Conservation (phyloP, 2,888 invertebrate species). For the Eupithecia subumbrata region DNA sequence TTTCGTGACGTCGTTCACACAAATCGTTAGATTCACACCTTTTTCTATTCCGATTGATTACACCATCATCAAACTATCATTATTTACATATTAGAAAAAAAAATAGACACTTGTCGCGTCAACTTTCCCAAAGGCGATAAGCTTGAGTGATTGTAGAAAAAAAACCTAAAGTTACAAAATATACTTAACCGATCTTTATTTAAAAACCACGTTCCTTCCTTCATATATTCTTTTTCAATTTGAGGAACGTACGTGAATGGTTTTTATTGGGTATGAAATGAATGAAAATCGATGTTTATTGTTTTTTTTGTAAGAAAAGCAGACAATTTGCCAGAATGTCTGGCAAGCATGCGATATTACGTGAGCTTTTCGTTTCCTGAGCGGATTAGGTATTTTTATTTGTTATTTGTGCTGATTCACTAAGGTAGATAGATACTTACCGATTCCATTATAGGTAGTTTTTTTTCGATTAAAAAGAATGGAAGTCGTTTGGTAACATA, state of each 20-base stretch:
- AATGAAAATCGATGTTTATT: neutral
- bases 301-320: conserved; percentile 1
- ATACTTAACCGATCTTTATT: neutral
- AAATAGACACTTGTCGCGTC: conserved; percentile 41
- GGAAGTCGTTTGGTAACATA: neutral
- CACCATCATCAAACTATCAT: conserved; percentile 71
- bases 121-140: conserved; percentile 34
- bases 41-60: conserved; percentile 38
- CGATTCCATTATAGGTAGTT: neutral
- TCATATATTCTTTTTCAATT: neutral
- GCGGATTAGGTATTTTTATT: neutral
- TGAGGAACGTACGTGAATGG: neutral
- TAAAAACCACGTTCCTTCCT: neutral
- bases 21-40: conserved; percentile 5
- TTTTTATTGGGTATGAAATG: too few species aligned
- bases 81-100: conserved; percentile 63
- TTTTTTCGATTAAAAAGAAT: neutral
- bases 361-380: conserved; percentile 1
- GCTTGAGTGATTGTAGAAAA: conserved; percentile 24
- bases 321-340: conserved; percentile 7
- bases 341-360: conserved; percentile 19
- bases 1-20: conserved; percentile 3
- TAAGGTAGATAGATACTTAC: neutral
- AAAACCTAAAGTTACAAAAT: neutral
- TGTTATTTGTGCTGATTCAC: neutral